These are phyloP conservation scores for Macroteleia sp. DNA, from an alignment of 2,888 invertebrate genomes.

Conservation along the genomic window DNA sequence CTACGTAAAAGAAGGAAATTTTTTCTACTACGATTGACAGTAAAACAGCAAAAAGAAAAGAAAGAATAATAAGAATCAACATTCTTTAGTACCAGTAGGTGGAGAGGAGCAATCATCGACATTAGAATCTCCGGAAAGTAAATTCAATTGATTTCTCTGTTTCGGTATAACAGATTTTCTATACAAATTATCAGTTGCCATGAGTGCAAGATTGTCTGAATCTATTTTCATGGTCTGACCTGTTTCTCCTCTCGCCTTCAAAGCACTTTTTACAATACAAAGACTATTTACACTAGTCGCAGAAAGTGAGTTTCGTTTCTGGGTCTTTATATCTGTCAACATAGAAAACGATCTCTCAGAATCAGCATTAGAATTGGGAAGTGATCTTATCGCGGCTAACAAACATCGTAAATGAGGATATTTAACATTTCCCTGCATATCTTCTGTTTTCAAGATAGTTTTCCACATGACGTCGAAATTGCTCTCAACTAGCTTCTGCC, in stretches of 20 bases:
- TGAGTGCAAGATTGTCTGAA: neutral
- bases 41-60: too few relatives aligned
- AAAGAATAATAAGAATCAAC: too few relatives aligned
- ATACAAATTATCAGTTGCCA: neutral
- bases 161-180: neutral
- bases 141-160: too few relatives aligned
- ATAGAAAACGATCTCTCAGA: conserved; percentile 3
- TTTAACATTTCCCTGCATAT: neutral
- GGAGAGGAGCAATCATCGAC: too few relatives aligned
- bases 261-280: neutral
- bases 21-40: too few relatives aligned
- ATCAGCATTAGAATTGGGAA: conserved; percentile 16
- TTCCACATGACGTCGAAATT: conserved; percentile 16
- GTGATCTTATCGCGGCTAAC: conserved; percentile 1
- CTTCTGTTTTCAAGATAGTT: neutral
- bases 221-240: neutral
- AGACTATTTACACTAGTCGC: neutral
- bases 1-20: too few relatives aligned
- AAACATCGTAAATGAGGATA: conserved; percentile 1
- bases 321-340: neutral
- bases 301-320: conserved; percentile 14
- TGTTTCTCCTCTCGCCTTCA: conserved; percentile 4
- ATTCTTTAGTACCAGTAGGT: too few relatives aligned
- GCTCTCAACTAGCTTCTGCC: neutral
- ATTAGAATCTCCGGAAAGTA: too few relatives aligned